phyloP scores from a whole-genome alignment of 37 sponge, comb jelly and placozoan species.

The Aphrocallistes beatrix region DNA sequence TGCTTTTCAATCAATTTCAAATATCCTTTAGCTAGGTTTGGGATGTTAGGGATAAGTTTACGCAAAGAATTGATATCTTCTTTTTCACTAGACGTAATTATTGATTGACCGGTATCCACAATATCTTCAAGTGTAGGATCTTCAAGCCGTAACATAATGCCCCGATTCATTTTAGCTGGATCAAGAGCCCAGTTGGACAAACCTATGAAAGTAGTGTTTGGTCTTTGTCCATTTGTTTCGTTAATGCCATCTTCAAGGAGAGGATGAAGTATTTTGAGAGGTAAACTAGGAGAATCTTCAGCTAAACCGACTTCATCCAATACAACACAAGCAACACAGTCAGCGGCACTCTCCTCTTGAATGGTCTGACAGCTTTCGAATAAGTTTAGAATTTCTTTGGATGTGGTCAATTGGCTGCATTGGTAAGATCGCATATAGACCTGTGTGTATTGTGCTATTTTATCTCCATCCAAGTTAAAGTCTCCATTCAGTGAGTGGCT shows the following conservation, averaged over 20 bases:
- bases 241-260: conserved; percentile 23
- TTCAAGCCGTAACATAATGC: conserved; percentile 22
- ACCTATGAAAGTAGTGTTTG: conserved; percentile 22
- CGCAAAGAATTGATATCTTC: background rate
- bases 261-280: conserved; percentile 35
- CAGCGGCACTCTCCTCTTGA: background rate
- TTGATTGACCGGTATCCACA: background rate
- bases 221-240: background rate
- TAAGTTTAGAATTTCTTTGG: background rate
- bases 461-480: conserved; percentile 43
- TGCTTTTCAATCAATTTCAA: background rate
- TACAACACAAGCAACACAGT: conserved; percentile 27
- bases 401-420: conserved; percentile 20
- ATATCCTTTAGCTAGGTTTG: background rate
- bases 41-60: background rate
- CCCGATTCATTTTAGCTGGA: conserved; percentile 44
- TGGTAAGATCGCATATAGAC: conserved; percentile 30
- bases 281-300: conserved; percentile 35
- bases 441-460: conserved; percentile 23
- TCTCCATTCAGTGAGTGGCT: background rate
- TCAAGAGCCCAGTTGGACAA: conserved; percentile 42
- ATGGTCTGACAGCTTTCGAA: conserved; percentile 11
- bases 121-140: background rate
- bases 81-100: background rate
- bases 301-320: conserved; percentile 35